Evolutionary conservation across 2,888 invertebrate genomes (phyloP).

Genomic region (Hirtodrosophila duncani): DNA sequence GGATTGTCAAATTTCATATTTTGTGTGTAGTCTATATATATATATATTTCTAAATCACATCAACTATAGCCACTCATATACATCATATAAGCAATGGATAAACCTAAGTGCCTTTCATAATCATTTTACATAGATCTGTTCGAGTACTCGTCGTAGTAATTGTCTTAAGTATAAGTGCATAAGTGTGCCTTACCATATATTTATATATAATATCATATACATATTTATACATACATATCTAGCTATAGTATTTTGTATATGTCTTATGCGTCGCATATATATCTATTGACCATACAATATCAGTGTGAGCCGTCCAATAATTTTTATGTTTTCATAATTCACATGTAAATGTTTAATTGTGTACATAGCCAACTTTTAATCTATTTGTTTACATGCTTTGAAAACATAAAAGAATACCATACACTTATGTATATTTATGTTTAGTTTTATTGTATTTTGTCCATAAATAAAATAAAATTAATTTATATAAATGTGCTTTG

Average conservation of each 20-base stretch:
- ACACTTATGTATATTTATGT: conserved; percentile 14
- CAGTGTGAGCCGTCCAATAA: conserved; percentile 77
- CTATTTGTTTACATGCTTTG: conserved; percentile 25
- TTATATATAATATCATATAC: conserved; percentile 3
- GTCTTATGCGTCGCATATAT: conserved; percentile 65
- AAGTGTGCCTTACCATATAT: conserved; percentile 22
- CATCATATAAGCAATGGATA: conserved; percentile 18
- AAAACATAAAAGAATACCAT: conserved; percentile 19
- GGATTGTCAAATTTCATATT: too few relatives aligned
- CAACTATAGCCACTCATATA: conserved; percentile 16
- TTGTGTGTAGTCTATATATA: too few relatives aligned
- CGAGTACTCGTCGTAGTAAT: conserved; percentile 21
- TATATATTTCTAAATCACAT: background rate
- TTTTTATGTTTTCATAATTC: conserved; percentile 55
- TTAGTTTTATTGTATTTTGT: conserved; percentile 13
- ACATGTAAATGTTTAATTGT: conserved; percentile 37
- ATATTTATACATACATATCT: background rate
- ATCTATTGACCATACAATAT: conserved; percentile 62
- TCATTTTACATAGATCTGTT: background rate
- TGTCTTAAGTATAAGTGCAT: conserved; percentile 1
- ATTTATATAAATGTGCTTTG: conserved; percentile 1
- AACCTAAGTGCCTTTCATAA: conserved; percentile 22
- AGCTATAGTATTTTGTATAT: conserved; percentile 34
- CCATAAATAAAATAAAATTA: conserved; percentile 19
- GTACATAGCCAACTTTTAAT: conserved; percentile 20